Conservation (phyloP, 2,797 vertebrate genomes). For the Decapterus maruadsi region DNA sequence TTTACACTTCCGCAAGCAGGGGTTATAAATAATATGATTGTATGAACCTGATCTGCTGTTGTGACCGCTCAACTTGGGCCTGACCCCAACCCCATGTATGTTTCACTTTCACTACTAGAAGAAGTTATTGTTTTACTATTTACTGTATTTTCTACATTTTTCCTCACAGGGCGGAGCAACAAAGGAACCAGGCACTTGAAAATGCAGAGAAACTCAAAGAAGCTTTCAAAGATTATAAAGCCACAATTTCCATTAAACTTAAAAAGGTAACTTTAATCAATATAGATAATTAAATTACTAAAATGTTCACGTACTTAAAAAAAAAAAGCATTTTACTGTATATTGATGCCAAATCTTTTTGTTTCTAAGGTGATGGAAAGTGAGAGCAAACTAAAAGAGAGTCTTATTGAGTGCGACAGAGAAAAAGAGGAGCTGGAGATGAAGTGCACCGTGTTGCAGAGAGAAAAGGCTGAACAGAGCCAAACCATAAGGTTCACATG, state of each 20-base stretch:
- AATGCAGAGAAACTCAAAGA: slow-evolving; percentile 90
- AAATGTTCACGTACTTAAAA: not conserved
- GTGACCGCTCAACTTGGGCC: not conserved
- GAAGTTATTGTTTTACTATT: not conserved
- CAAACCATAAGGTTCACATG: slow-evolving; percentile 64
- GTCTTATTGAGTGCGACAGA: slow-evolving; percentile 80
- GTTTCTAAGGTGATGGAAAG: slow-evolving; percentile 73
- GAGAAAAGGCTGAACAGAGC: slow-evolving; percentile 61
- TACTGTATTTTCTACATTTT: slow-evolving; percentile 11
- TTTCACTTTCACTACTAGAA: not conserved
- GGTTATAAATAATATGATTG: not conserved
- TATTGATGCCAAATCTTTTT: not conserved
- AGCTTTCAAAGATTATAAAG: slow-evolving; percentile 90
- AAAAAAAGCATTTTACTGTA: not conserved
- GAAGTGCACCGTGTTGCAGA: slow-evolving; percentile 63
- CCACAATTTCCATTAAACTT: slow-evolving; percentile 85
- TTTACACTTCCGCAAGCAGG: not conserved
- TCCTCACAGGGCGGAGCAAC: slow-evolving; percentile 88
- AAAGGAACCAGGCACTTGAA: slow-evolving; percentile 91
- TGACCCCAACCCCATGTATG: not conserved
- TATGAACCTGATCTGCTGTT: not conserved
- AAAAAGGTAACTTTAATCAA: slow-evolving; percentile 81
- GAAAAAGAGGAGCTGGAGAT: slow-evolving; percentile 84
- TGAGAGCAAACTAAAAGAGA: slow-evolving; percentile 79
- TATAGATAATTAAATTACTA: not conserved